Conservation (phyloP, 2,113 vertebrate genomes). For the Oenanthe oenanthe region DNA sequence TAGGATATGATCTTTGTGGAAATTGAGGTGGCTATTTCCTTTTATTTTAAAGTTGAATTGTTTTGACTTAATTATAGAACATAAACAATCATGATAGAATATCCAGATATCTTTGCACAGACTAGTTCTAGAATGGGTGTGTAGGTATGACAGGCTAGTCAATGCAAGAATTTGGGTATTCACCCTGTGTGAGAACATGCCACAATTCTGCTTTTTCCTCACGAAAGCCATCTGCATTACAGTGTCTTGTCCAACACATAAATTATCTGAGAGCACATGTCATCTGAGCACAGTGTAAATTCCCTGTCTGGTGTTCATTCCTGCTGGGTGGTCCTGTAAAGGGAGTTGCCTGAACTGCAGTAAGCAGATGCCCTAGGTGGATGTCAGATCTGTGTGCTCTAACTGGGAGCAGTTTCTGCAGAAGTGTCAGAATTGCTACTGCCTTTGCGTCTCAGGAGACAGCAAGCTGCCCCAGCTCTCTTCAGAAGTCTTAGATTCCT, state of each 20-base stretch:
- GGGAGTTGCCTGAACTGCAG: background rate
- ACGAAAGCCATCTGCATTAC: background rate
- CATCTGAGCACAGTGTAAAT: background rate
- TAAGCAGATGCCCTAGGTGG: background rate
- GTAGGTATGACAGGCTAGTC: background rate
- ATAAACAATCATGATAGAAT: background rate
- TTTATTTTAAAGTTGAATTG: background rate
- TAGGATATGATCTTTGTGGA: background rate
- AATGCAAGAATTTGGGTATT: background rate
- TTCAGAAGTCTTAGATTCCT: background rate
- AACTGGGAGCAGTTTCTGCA: background rate
- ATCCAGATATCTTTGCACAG: background rate
- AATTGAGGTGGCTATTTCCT: fast-evolving
- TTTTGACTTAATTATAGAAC: background rate
- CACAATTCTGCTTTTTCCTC: background rate
- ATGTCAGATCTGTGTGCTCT: background rate
- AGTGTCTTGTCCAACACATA: background rate
- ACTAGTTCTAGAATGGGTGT: background rate
- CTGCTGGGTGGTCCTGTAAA: background rate
- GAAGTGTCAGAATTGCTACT: background rate
- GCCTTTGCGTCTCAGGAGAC: background rate
- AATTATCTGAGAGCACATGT: background rate
- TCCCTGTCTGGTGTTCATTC: background rate
- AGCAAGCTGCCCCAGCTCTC: background rate
- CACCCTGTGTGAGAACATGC: background rate